Conservation (phyloP, 92 coral and sea anemone genomes). For the Epizoanthus stellaris region DNA sequence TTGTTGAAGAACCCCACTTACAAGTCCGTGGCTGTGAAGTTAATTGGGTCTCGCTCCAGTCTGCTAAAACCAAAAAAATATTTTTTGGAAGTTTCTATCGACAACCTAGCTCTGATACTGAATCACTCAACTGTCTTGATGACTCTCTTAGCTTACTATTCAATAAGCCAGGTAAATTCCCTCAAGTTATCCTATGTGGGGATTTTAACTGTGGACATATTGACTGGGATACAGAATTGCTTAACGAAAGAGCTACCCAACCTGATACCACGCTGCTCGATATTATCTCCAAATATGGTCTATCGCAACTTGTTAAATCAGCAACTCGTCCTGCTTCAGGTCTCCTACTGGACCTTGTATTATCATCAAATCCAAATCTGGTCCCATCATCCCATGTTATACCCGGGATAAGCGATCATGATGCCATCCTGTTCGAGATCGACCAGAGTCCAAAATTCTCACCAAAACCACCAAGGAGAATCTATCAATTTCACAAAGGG, state of each 20-base stretch:
- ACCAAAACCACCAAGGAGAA: conserved; percentile 12
- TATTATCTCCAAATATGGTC: conserved; percentile 43
- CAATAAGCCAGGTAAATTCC: conserved; percentile 34
- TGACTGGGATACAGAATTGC: conserved; percentile 51
- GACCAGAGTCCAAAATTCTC: conserved; percentile 11
- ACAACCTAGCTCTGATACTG: not conserved
- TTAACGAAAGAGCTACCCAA: conserved; percentile 12
- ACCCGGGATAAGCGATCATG: conserved; percentile 9
- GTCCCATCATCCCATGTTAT: conserved; percentile 6
- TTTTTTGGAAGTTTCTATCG: not conserved
- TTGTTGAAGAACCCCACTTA: not conserved
- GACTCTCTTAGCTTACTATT: conserved; percentile 4
- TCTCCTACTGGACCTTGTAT: conserved; percentile 6
- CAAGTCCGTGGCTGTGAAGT: not conserved
- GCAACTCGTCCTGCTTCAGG: conserved; percentile 10
- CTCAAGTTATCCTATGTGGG: conserved; percentile 40
- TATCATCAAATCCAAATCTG: not conserved
- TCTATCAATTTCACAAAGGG: conserved; percentile 18
- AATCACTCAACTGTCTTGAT: not conserved
- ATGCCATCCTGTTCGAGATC: not conserved
- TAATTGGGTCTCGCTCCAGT: not conserved
- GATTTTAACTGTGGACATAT: conserved; percentile 52
- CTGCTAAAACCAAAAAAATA: not conserved
- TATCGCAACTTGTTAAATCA: conserved; percentile 16
- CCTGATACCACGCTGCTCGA: conserved; percentile 47